phyloP scores from a whole-genome alignment of 1,140 invertebrate genomes.

The Hylaeus anthracinus region DNA sequence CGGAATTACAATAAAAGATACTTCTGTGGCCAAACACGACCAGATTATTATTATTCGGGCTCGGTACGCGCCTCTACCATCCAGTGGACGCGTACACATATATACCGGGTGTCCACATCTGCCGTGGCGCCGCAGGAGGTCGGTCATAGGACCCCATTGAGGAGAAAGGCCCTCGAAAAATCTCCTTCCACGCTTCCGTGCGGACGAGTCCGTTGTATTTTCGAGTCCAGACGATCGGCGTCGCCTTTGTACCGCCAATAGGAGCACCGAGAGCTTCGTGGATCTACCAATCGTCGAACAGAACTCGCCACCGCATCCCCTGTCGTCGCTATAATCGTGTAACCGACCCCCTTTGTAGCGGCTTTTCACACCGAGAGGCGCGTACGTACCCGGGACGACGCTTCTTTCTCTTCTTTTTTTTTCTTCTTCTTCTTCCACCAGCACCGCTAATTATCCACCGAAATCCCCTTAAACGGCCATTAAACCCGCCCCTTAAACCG shows the following conservation, averaged over 20 bases:
- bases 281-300: conserved; percentile 44
- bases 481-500: conserved; percentile 67
- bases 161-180: conserved; percentile 62
- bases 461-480: conserved; percentile 75
- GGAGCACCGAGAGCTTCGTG: conserved; percentile 9
- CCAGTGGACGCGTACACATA: conserved; percentile 40
- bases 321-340: conserved; percentile 66
- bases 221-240: conserved; percentile 34
- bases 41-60: conserved; percentile 66
- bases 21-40: conserved; percentile 79
- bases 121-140: conserved; percentile 75
- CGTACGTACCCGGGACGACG: conserved; percentile 32
- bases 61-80: conserved; percentile 44
- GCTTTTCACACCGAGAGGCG: conserved; percentile 61
- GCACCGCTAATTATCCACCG: conserved; percentile 68
- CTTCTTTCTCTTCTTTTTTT: conserved; percentile 37
- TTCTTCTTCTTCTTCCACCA: conserved; percentile 44
- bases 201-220: conserved; percentile 54
- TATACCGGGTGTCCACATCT: conserved; percentile 76
- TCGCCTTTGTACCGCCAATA: conserved; percentile 43
- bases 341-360: conserved; percentile 72
- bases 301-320: conserved; percentile 30
- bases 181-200: conserved; percentile 61
- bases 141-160: conserved; percentile 57
- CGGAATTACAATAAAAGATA: conserved; percentile 74